Conservation (phyloP, 2,888 invertebrate genomes). For the Cactoblastis cactorum region DNA sequence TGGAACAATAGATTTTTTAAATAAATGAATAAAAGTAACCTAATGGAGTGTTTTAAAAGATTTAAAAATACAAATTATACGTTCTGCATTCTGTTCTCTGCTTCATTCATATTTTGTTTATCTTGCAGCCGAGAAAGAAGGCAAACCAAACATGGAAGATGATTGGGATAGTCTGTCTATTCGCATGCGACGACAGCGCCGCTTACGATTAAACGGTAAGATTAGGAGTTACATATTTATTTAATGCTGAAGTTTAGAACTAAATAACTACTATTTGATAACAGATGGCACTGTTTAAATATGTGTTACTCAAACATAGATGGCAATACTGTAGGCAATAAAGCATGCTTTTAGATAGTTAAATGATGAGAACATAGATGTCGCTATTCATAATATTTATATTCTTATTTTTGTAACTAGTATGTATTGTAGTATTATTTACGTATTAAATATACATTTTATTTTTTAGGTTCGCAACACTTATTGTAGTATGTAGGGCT, state of each 20-base stretch:
- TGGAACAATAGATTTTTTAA: too few species aligned
- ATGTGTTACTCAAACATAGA: constrained; percentile 11
- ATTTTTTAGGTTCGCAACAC: too few species aligned
- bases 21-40: too few species aligned
- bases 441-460: too few species aligned
- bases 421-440: background rate
- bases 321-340: constrained; percentile 5
- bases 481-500: too few species aligned
- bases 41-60: too few species aligned
- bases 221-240: constrained; percentile 29
- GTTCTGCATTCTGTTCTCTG: too few species aligned
- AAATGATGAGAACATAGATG: background rate
- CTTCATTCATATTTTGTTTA: constrained; percentile 5
- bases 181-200: constrained; percentile 83
- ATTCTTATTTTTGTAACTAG: too few species aligned
- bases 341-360: background rate
- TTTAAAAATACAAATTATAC: too few species aligned
- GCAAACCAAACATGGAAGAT: constrained; percentile 83
- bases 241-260: too few species aligned
- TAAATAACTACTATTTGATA: too few species aligned
- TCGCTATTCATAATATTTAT: background rate
- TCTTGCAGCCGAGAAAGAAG: constrained; percentile 71
- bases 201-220: constrained; percentile 67
- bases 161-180: constrained; percentile 91
- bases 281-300: constrained; percentile 28